phyloP scores from a whole-genome alignment of 2,113 vertebrate species.

The Pseudopodoces humilis region DNA sequence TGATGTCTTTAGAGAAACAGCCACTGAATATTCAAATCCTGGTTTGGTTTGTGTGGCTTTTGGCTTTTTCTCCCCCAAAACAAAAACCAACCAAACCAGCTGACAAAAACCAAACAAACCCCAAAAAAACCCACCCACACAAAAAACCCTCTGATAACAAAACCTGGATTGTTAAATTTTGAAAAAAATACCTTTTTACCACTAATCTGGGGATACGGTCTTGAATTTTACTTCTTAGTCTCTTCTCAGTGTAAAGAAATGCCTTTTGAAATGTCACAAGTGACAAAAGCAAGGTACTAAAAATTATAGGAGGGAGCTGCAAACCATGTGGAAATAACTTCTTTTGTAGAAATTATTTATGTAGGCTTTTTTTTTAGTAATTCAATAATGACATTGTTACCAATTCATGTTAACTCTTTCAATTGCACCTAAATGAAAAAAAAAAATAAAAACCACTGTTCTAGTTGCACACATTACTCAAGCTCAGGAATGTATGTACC shows the following conservation, averaged over 20 bases:
- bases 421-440: background rate
- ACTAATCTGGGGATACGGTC: background rate
- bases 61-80: background rate
- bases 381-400: background rate
- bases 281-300: conserved; percentile 50
- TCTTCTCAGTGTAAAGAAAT: conserved; percentile 15
- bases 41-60: background rate
- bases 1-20: background rate
- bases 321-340: conserved; percentile 60
- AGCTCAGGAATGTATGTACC: background rate
- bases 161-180: background rate
- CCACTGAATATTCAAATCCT: background rate
- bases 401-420: conserved; percentile 10
- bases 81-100: background rate
- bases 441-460: background rate
- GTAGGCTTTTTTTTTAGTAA: background rate
- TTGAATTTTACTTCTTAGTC: background rate
- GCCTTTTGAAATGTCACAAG: conserved; percentile 49
- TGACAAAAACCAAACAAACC: background rate
- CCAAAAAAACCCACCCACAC: background rate
- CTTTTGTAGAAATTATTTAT: conserved; percentile 44
- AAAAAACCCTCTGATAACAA: background rate
- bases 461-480: background rate
- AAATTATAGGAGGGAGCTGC: conserved; percentile 45
- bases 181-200: background rate